A percentile compares a stretch with the other conserved stretches of the same genome.
phyloP scores from a whole-genome alignment of 2,797 vertebrate genomes.

The Alosa sapidissima region DNA sequence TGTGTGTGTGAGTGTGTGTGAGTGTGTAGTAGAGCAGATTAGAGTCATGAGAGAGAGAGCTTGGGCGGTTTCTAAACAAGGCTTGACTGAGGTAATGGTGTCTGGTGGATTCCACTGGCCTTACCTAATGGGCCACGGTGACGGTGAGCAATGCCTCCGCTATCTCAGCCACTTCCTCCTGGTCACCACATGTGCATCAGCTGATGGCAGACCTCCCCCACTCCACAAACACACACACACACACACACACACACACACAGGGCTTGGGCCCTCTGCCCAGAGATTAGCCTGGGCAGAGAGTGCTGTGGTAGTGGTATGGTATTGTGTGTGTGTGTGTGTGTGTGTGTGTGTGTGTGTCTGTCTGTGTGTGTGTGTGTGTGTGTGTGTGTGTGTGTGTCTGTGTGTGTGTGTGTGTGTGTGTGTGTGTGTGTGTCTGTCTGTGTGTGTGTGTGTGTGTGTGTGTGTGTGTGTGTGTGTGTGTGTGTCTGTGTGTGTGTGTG shows the following conservation, averaged over 20 bases:
- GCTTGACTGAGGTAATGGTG: slow-evolving; percentile 66
- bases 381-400: background rate
- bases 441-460: background rate
- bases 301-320: background rate
- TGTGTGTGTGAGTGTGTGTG: background rate
- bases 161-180: slow-evolving; percentile 73
- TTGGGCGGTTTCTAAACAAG: slow-evolving; percentile 39
- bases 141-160: slow-evolving; percentile 61
- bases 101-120: slow-evolving; percentile 65
- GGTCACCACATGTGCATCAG: slow-evolving; percentile 69
- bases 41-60: background rate
- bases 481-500: background rate
- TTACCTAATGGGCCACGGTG: slow-evolving; percentile 65
- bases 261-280: background rate
- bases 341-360: background rate
- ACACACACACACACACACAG: background rate
- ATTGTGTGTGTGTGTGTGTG: background rate
- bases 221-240: background rate
- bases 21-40: background rate
- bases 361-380: background rate
- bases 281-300: slow-evolving; percentile 5
- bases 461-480: background rate
- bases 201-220: slow-evolving; percentile 52
- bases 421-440: background rate
- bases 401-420: slow-evolving; percentile 1